phyloP scores from a whole-genome alignment of 2,113 vertebrate species.

The Semnopithecus entellus region DNA sequence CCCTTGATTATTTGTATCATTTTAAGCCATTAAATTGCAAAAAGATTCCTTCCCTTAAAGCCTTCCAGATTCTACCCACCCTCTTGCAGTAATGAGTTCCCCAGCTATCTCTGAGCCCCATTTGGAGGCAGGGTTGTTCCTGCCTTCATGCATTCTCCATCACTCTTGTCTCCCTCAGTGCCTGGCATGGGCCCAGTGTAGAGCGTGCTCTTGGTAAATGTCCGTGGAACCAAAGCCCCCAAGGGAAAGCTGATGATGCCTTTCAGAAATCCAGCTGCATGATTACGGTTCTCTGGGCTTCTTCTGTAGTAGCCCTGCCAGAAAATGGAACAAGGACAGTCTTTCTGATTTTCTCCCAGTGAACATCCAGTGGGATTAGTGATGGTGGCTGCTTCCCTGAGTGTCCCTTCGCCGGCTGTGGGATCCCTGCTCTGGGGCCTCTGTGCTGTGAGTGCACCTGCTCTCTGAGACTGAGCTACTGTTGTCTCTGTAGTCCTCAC shows the following conservation, averaged over 20 bases:
- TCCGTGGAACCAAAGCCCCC: neutral
- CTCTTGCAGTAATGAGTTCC: neutral
- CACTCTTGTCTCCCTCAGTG: neutral
- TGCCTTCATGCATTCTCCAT: neutral
- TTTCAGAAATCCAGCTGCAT: neutral
- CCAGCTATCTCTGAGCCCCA: fast-evolving
- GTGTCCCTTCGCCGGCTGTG: neutral
- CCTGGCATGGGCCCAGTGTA: neutral
- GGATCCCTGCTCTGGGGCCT: neutral
- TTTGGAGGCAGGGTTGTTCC: neutral
- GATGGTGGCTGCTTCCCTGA: neutral
- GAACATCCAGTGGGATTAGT: neutral
- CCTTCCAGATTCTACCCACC: neutral
- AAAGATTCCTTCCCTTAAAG: neutral
- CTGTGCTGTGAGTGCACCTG: neutral
- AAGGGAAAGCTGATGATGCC: neutral
- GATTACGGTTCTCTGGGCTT: neutral
- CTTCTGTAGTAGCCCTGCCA: neutral
- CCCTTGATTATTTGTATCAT: neutral
- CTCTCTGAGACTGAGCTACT: neutral
- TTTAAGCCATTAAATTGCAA: neutral
- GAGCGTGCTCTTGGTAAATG: neutral
- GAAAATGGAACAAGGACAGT: neutral
- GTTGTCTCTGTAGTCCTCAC: neutral
- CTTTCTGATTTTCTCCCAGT: neutral